Evolutionary conservation across 2,113 vertebrate genomes (phyloP), one percentile per base, ranked within the genome.

Genomic region (Pleuronectes platessa): DNA sequence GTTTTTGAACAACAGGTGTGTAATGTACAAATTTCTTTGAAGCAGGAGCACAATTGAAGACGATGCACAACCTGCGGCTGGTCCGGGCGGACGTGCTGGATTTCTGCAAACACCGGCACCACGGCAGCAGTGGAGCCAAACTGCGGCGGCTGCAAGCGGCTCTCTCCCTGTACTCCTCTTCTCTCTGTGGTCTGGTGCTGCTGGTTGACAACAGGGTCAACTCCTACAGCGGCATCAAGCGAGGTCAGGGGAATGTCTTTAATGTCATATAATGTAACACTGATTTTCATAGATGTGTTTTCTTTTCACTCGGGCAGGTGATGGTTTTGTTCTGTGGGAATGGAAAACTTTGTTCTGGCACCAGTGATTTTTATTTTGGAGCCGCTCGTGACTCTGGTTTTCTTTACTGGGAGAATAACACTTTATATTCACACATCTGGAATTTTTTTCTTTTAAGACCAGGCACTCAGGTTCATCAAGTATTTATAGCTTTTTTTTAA

Each of bases 31-130:
- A 20, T n/a, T 24, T 49, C 14, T 20, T 35, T 18, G 23, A 0
- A 49, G 4, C 80, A 99, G 98, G 98, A 68, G 98, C 98, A 35
- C 98, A 99, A 78, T n/a, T 99, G 82, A 99, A 99, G 94, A 99
- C 98, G 23, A 99, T 99, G 98, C 98, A 99, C 88, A 99, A 99
- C 68, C 88, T 99, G 85, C 95, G 98, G 9, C 83, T 99, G 86
- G 91, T 99, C 70, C 94, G 97, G 26, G 96, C 97, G 0, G 96
- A 99, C 18, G 93, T 97, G 90, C 83, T 99, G 78, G 97, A 98
- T 78, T 97, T 99, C 89, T 99, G 98, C 68, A 98, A 97, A 47
- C 96, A 99, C 76, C 95, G 96, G 21, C 96, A 95, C 18, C 94
- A 94, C 35, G 95, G 97, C 26, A 96, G 95, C 47, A 94, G 96